phyloP scores from a whole-genome alignment of 2,797 vertebrate species.

The Hyperoplus lanceolatus region DNA sequence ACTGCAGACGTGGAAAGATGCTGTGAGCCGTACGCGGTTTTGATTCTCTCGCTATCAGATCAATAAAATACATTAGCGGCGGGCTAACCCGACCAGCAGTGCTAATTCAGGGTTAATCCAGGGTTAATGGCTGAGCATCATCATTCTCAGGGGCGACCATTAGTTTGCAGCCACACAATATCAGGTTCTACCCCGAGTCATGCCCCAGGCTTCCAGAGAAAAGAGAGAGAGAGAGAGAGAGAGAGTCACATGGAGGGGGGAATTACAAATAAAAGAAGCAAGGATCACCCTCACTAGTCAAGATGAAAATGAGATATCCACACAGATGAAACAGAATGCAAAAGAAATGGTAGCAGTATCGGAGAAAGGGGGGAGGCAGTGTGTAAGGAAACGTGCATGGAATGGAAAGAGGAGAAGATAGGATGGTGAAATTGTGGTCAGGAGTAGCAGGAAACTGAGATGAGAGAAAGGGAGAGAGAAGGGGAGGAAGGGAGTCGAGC shows the following conservation, averaged over 20 bases:
- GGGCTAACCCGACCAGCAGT: conserved; percentile 76
- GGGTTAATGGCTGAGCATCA: conserved; percentile 82
- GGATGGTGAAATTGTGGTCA: conserved; percentile 62
- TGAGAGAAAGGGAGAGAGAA: conserved; percentile 66
- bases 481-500: conserved; percentile 77
- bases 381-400: conserved; percentile 37
- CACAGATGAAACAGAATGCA: conserved; percentile 60
- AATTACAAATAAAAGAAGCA: conserved; percentile 56
- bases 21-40: conserved; percentile 58
- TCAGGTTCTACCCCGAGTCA: conserved; percentile 57
- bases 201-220: conserved; percentile 60
- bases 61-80: conserved; percentile 85
- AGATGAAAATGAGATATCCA: conserved; percentile 72
- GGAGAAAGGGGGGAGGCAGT: conserved; percentile 11
- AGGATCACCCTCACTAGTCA: conserved; percentile 56
- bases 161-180: conserved; percentile 70
- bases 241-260: conserved; percentile 37
- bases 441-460: conserved; percentile 67
- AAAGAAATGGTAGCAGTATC: conserved; percentile 47
- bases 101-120: conserved; percentile 84
- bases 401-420: conserved; percentile 55
- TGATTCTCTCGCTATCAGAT: conserved; percentile 81
- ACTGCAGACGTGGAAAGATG: conserved; percentile 41
- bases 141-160: conserved; percentile 76
- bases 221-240: conserved; percentile 46